Base-by-base conservation (phyloP, 1,140 invertebrate species). In the roundworm (Caenorhabditis elegans) region DNA sequence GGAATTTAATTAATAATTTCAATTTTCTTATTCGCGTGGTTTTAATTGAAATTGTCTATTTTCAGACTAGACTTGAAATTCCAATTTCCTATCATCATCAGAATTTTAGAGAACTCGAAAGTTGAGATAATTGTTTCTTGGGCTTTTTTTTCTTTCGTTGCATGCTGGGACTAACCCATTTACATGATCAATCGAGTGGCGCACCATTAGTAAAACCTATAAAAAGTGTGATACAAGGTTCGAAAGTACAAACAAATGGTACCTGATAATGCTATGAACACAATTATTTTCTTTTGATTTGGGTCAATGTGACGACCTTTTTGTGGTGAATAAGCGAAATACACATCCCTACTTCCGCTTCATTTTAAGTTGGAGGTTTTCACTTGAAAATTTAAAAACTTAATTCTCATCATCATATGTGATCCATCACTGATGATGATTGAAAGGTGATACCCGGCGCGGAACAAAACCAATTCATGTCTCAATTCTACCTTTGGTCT, bases 121-220 rank as follows among this genome's bases (percentile, higher is more conserved):
- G n/a, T 17, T 31, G 28, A 17, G 13, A 17, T 31, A 60, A 15
- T 60, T 34, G 53, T 60, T 60, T 60, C 10, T 60, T 60, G 53
- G 13, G 34, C 28, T 60, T 60, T 55, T 39, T 39, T 3, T 70
- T 39, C 17, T n/a, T 43, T 43, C 8, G 60, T 34, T 70, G 28
- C 60, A n/a, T 70, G 53, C 53, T 60, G 60, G 60, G 60, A n/a
- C 34, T 39, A 70, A 70, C 34, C 60, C 34, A 39, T 39, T 70
- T 70, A 8, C 34, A 39, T 70, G 34, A 39, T 39, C n/a, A 60
- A 24, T 34, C 53, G 3, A 39, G 19, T 70, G 8, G 34, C 34
- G 34, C 60, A 39, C 34, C 60, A 70, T 70, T 70, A 70, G 60
- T 8, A 28, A 39, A 70, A 39, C 60, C 60, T 3, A 22, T 22